Conservation (phyloP, 2,113 vertebrate species). For the Ginglymostoma cirratum region DNA sequence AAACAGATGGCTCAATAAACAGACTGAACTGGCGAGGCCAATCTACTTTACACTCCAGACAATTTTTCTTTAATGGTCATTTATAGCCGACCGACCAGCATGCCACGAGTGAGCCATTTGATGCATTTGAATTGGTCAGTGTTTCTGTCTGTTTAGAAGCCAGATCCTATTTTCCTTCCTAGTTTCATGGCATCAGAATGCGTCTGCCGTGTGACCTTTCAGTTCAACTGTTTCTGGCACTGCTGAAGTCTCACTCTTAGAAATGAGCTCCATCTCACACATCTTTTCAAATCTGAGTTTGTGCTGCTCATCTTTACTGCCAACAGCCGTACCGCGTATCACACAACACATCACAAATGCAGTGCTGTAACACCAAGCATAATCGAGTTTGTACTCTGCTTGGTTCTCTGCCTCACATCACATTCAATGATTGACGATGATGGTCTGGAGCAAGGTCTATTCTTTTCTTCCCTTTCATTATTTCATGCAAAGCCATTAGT, state of each 20-base stretch:
- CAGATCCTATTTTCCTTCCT: slow-evolving; percentile 22
- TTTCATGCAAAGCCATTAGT: not conserved
- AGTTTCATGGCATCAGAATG: slow-evolving; percentile 25
- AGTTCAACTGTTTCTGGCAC: slow-evolving; percentile 34
- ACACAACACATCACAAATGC: slow-evolving; percentile 33
- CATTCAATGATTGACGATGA: not conserved
- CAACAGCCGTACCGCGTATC: slow-evolving; percentile 22
- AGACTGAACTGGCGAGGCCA: slow-evolving; percentile 24
- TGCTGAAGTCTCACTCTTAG: slow-evolving; percentile 30
- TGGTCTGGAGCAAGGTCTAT: not conserved
- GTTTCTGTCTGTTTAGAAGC: slow-evolving; percentile 26
- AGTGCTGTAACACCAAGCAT: slow-evolving; percentile 19
- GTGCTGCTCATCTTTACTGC: slow-evolving; percentile 35
- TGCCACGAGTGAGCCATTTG: slow-evolving; percentile 23
- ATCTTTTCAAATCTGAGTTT: slow-evolving; percentile 31
- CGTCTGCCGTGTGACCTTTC: slow-evolving; percentile 36
- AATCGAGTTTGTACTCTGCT: not conserved
- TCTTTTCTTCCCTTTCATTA: not conserved
- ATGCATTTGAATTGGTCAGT: slow-evolving; percentile 11
- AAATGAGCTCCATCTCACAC: slow-evolving; percentile 36
- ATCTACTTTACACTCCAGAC: slow-evolving; percentile 36
- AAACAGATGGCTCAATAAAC: slow-evolving; percentile 38
- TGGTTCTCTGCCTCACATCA: not conserved
- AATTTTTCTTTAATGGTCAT: slow-evolving; percentile 33
- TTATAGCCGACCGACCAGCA: not conserved